Evolutionary conservation across 2,113 vertebrate genomes (phyloP).

Genomic region (Prolemur simus): DNA sequence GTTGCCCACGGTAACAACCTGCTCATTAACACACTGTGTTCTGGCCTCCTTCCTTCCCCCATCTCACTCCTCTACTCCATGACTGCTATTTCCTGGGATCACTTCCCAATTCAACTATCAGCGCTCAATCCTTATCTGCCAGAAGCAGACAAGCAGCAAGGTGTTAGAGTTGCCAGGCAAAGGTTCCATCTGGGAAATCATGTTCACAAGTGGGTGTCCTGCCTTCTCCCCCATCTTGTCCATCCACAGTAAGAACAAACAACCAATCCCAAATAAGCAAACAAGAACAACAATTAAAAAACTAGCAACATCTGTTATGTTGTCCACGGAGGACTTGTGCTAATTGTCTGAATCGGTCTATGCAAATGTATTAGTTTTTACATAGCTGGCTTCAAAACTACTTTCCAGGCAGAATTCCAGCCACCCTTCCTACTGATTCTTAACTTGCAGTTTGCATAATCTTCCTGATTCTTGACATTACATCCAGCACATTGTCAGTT

Average conservation of each 20-base stretch:
- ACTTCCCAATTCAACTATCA: neutral
- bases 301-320: conserved; percentile 70
- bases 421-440: conserved; percentile 62
- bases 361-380: conserved; percentile 72
- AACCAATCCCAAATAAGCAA: conserved; percentile 15
- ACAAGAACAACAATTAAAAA: conserved; percentile 20
- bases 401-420: conserved; percentile 50
- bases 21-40: neutral
- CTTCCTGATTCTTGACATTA: conserved; percentile 68
- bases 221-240: neutral
- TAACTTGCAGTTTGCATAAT: conserved; percentile 52
- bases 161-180: neutral
- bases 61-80: neutral
- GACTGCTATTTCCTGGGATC: conserved; percentile 27
- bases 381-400: conserved; percentile 54
- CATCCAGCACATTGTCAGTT: neutral
- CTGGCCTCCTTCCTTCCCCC: neutral
- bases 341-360: conserved; percentile 59
- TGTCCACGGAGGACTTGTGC: conserved; percentile 58
- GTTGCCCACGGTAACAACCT: neutral
- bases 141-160: neutral
- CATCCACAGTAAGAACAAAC: neutral
- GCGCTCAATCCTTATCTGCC: conserved; percentile 37
- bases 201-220: conserved; percentile 33
- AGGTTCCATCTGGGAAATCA: conserved; percentile 11